Conservation (phyloP, 2,888 invertebrate genomes). For the Liodrosophila aerea region DNA sequence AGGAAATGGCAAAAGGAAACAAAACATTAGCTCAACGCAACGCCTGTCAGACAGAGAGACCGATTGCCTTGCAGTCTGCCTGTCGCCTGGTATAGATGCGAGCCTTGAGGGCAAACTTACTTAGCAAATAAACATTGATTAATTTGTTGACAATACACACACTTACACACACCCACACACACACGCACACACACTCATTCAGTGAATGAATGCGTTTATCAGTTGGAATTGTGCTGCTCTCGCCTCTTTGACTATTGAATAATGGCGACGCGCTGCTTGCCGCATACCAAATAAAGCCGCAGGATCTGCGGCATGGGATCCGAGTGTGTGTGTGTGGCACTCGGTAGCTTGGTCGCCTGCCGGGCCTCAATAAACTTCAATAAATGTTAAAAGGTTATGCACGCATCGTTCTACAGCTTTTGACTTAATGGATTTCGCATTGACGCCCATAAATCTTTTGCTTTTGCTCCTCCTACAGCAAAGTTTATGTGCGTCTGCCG, state of each 20-base stretch:
- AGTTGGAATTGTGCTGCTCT: conserved; percentile 42
- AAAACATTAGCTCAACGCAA: conserved; percentile 59
- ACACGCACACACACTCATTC: conserved; percentile 18
- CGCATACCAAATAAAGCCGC: conserved; percentile 62
- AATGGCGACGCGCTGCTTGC: conserved; percentile 55
- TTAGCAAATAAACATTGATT: conserved; percentile 81
- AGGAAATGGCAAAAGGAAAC: conserved; percentile 72
- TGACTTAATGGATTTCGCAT: conserved; percentile 74
- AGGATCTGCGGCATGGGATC: conserved; percentile 29
- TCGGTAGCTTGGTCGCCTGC: conserved; percentile 19
- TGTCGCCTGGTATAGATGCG: conserved; percentile 43
- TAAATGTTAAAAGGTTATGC: conserved; percentile 75
- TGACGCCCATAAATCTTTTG: conserved; percentile 73
- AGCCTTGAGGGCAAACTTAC: conserved; percentile 72
- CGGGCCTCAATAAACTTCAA: conserved; percentile 71
- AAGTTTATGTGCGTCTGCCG: conserved; percentile 26
- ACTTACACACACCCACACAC: conserved; percentile 20
- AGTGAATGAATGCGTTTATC: conserved; percentile 33
- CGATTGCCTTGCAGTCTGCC: conserved; percentile 16
- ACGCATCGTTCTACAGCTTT: conserved; percentile 55
- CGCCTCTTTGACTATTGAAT: conserved; percentile 65
- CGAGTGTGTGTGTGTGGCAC: background rate
- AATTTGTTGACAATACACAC: conserved; percentile 79
- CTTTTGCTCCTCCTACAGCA: conserved; percentile 24
- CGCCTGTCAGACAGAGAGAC: conserved; percentile 22